phyloP scores from a whole-genome alignment of 2,888 invertebrate genomes.

The Watsonalla cultraria region DNA sequence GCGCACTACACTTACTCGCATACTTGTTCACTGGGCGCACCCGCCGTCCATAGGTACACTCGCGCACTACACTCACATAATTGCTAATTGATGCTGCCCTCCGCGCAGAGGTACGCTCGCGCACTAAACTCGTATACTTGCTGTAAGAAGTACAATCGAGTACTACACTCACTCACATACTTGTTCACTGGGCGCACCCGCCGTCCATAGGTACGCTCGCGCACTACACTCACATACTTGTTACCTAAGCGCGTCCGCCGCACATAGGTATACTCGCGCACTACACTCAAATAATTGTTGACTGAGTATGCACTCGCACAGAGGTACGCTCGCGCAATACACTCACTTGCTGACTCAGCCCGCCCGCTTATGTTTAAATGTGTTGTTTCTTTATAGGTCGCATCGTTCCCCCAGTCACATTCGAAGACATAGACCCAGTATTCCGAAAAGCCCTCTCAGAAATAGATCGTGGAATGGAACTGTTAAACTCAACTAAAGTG shows the following conservation, averaged over 20 bases:
- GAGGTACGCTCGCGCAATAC: no score
- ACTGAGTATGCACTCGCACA: no score
- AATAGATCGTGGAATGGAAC: conserved; percentile 81
- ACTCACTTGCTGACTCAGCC: not conserved
- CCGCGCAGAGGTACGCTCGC: conserved; percentile 61
- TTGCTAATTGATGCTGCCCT: conserved; percentile 65
- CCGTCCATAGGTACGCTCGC: conserved; percentile 71
- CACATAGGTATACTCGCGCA: not conserved
- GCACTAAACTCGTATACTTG: conserved; percentile 83
- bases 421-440: conserved; percentile 89
- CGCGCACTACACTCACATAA: conserved; percentile 87
- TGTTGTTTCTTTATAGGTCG: conserved; percentile 61
- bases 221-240: not conserved
- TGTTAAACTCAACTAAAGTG: conserved; percentile 75
- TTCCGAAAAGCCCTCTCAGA: conserved; percentile 90
- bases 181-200: conserved; percentile 89
- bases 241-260: no score
- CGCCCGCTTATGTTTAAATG: not conserved
- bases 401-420: conserved; percentile 88
- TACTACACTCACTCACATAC: conserved; percentile 82
- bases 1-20: not conserved
- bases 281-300: conserved; percentile 93
- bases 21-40: no score
- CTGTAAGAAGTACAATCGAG: conserved; percentile 22
- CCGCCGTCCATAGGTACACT: not conserved